phyloP scores from a whole-genome alignment of 2,888 invertebrate genomes.

The Acleris laterana region DNA sequence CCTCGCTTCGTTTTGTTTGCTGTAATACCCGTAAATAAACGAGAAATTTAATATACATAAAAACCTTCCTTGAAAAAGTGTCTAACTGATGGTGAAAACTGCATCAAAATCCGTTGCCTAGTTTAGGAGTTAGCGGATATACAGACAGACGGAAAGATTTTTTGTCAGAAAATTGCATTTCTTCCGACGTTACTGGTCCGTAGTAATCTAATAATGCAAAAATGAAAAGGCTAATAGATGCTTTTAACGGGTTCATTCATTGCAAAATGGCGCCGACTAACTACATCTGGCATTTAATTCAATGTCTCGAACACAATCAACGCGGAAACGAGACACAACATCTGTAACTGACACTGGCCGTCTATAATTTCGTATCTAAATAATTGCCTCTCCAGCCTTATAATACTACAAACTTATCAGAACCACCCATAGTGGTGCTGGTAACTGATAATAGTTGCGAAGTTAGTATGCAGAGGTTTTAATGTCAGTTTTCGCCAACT shows the following conservation, averaged over 20 bases:
- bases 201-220: neutral
- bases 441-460: neutral
- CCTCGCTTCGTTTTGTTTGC: too few relatives aligned
- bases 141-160: too few relatives aligned
- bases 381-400: conserved; percentile 37
- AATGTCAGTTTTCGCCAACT: conserved; percentile 16
- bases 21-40: too few relatives aligned
- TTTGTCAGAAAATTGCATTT: too few relatives aligned
- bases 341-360: conserved; percentile 43
- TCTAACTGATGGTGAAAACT: too few relatives aligned
- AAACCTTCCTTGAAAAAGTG: too few relatives aligned
- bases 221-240: neutral
- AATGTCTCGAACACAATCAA: conserved; percentile 1
- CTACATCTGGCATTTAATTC: neutral
- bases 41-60: too few relatives aligned
- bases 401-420: conserved; percentile 20
- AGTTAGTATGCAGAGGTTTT: neutral
- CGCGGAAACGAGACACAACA: conserved; percentile 26
- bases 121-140: too few relatives aligned
- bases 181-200: too few relatives aligned
- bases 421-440: conserved; percentile 3
- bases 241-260: neutral
- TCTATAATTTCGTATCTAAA: conserved; percentile 46
- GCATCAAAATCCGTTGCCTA: too few relatives aligned
- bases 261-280: conserved; percentile 3